These are phyloP conservation scores for Eupsilia transversa DNA, from an alignment of 2,888 invertebrate genomes.

Conservation along the genomic window DNA sequence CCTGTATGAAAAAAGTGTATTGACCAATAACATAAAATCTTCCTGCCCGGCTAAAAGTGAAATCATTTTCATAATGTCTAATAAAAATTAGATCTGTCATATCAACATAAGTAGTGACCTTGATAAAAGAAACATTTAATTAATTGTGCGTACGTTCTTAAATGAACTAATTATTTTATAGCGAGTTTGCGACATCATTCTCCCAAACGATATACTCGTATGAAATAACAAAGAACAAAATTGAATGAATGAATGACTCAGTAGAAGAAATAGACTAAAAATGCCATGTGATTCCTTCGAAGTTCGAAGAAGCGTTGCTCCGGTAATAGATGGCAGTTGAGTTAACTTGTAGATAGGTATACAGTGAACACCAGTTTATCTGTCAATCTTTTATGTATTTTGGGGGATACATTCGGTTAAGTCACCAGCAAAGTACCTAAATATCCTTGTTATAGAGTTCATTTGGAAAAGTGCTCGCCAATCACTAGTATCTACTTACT, in stretches of 20 bases:
- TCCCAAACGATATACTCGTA: conserved; percentile 8
- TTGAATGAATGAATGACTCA: conserved; percentile 45
- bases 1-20: neutral
- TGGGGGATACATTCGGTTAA: neutral
- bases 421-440: too few relatives aligned
- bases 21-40: neutral
- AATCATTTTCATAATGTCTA: neutral
- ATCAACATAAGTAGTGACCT: conserved; percentile 8
- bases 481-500: too few relatives aligned
- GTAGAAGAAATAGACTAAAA: conserved; percentile 19
- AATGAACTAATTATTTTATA: conserved; percentile 44
- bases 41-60: neutral
- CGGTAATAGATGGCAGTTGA: neutral
- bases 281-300: conserved; percentile 16
- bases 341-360: neutral
- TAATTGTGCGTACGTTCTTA: conserved; percentile 20
- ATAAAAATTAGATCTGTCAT: neutral
- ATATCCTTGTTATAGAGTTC: neutral
- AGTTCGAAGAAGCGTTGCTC: conserved; percentile 1
- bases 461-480: neutral
- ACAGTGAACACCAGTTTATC: neutral
- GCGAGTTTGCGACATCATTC: conserved; percentile 33
- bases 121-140: conserved; percentile 14
- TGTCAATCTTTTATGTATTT: neutral
- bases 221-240: conserved; percentile 28